A percentile compares a stretch with the other conserved stretches of the same genome.
These are phyloP conservation scores for Penaeus indicus DNA, from an alignment of 1,140 invertebrate genomes.

Conservation along the genomic window DNA sequence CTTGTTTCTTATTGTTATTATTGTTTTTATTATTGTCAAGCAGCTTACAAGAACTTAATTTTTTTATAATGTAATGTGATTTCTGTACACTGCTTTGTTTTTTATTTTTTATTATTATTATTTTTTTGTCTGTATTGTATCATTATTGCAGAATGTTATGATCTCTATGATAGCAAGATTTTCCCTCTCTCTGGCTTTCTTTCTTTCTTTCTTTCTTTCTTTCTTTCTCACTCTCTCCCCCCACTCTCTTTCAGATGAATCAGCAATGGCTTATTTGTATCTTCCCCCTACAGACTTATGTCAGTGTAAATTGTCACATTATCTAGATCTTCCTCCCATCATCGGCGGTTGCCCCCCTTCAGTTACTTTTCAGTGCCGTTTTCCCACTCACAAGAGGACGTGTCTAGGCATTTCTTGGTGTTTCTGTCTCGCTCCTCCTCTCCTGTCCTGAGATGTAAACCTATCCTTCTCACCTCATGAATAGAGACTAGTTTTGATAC, in stretches of 20 bases:
- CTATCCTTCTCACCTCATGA: constrained; percentile 34
- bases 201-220: not conserved
- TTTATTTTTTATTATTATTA: too few relatives aligned
- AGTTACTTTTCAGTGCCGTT: too few relatives aligned
- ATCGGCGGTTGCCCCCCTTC: too few relatives aligned
- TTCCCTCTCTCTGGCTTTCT: not conserved
- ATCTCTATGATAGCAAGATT: not conserved
- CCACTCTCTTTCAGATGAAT: constrained; percentile 1
- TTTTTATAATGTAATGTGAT: too few relatives aligned
- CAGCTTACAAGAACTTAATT: too few relatives aligned
- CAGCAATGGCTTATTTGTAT: too few relatives aligned
- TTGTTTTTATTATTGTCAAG: constrained; percentile 6
- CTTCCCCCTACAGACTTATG: too few relatives aligned
- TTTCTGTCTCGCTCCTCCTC: not conserved
- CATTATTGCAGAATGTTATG: not conserved
- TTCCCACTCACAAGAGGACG: too few relatives aligned
- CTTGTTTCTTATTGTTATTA: not conserved
- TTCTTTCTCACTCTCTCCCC: not conserved
- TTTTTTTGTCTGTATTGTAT: too few relatives aligned
- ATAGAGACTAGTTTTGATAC: constrained; percentile 50
- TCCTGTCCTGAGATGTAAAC: constrained; percentile 12
- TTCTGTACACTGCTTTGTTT: too few relatives aligned
- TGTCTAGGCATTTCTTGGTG: not conserved
- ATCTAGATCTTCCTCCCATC: too few relatives aligned
- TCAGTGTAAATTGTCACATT: too few relatives aligned